Conservation (phyloP, 2,888 invertebrate species). For the Cheilosia vernalis region DNA sequence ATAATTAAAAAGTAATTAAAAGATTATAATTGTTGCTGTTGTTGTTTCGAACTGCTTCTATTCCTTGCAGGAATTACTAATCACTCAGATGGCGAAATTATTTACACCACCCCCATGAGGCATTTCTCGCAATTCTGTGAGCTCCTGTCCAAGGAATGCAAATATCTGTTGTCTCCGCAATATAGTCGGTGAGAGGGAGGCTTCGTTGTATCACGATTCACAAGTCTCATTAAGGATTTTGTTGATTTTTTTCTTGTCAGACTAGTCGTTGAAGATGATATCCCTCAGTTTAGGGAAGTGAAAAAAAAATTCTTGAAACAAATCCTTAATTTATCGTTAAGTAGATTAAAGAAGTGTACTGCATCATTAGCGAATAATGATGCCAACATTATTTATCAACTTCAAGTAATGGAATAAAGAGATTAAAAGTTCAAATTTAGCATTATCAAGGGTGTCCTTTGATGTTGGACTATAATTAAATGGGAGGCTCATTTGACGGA, state of each 20-base stretch:
- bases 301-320: conserved; percentile 36
- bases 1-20: conserved; percentile 71
- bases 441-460: conserved; percentile 6
- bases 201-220: conserved; percentile 17
- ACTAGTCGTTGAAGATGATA: neutral
- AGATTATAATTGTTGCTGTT: conserved; percentile 52
- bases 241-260: neutral
- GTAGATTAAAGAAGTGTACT: conserved; percentile 59
- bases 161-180: conserved; percentile 4
- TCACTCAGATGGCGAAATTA: conserved; percentile 43
- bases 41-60: neutral
- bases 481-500: too few species aligned
- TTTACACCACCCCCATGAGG: conserved; percentile 31
- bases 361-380: conserved; percentile 41
- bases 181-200: conserved; percentile 13
- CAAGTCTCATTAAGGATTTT: conserved; percentile 53
- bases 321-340: conserved; percentile 51
- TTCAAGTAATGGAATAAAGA: neutral
- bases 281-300: neutral
- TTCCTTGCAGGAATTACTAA: conserved; percentile 29
- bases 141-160: conserved; percentile 21
- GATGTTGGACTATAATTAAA: neutral
- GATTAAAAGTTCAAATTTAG: conserved; percentile 15
- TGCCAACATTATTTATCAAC: conserved; percentile 8
- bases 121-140: conserved; percentile 7